Evolutionary conservation across 2,797 vertebrate genomes (phyloP).

Genomic region (Sebastes itinus): DNA sequence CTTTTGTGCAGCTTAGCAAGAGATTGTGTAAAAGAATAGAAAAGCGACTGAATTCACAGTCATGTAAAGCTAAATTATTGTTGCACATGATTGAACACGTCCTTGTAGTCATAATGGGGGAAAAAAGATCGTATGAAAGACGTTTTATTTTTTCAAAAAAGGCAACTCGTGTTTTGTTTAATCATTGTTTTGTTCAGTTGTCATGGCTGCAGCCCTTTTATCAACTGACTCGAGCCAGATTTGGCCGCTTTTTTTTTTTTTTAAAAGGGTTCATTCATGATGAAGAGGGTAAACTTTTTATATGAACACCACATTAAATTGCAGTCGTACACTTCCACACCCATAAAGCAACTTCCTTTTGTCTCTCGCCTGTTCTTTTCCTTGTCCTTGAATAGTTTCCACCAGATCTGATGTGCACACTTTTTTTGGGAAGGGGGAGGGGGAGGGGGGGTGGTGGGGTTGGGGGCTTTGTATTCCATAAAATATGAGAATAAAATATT

Average conservation of each 20-base stretch:
- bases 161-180: slow-evolving; percentile 15
- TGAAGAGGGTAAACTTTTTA: slow-evolving; percentile 61
- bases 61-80: slow-evolving; percentile 74
- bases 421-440: slow-evolving; percentile 13
- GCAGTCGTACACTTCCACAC: slow-evolving; percentile 52
- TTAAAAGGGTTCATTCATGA: slow-evolving; percentile 37
- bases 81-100: slow-evolving; percentile 64
- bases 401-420: slow-evolving; percentile 67
- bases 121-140: slow-evolving; percentile 35
- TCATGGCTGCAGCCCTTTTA: slow-evolving; percentile 36
- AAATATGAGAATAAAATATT: slow-evolving; percentile 82
- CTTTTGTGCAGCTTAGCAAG: slow-evolving; percentile 64
- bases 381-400: slow-evolving; percentile 56
- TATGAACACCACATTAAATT: slow-evolving; percentile 55
- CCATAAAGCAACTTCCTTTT: slow-evolving; percentile 35
- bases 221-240: slow-evolving; percentile 39
- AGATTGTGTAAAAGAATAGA: slow-evolving; percentile 57
- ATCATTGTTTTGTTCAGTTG: slow-evolving; percentile 16
- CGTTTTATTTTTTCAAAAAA: slow-evolving; percentile 47
- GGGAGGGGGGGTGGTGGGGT: background rate
- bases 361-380: slow-evolving; percentile 46
- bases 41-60: slow-evolving; percentile 52
- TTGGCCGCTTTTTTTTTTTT: slow-evolving; percentile 22
- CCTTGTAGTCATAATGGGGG: slow-evolving; percentile 43
- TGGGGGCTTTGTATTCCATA: slow-evolving; percentile 78